These are phyloP conservation scores for Microhierax caerulescens DNA, from an alignment of 2,797 vertebrate species.

Conservation along the genomic window DNA sequence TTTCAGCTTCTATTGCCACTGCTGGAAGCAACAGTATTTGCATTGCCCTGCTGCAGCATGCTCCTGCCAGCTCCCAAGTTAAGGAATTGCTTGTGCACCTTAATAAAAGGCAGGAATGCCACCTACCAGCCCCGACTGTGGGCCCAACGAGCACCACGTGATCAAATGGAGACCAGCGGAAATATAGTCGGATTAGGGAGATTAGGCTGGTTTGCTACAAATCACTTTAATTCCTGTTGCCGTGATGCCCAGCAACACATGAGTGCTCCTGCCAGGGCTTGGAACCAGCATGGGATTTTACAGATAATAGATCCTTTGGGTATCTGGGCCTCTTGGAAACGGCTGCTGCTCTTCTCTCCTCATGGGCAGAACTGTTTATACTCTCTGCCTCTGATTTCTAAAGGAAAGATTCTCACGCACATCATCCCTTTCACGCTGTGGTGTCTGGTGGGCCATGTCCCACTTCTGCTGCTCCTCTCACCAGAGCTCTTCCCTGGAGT, in stretches of 20 bases:
- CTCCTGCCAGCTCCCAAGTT: neutral
- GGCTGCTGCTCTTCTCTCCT: neutral
- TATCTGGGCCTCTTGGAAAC: neutral
- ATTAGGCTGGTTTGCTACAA: neutral
- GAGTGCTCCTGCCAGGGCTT: neutral
- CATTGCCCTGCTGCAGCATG: accelerated
- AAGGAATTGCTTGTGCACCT: neutral
- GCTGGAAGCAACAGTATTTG: neutral
- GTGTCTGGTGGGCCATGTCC: neutral
- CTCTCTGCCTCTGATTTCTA: neutral
- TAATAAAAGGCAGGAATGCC: neutral
- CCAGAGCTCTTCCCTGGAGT: neutral
- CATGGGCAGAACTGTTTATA: neutral
- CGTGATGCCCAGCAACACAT: accelerated
- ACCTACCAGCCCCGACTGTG: neutral
- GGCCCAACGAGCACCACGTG: accelerated
- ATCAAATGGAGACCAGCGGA: neutral
- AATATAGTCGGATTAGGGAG: neutral
- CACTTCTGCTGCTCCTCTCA: neutral
- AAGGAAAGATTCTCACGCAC: neutral
- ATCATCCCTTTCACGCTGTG: neutral
- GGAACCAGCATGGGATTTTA: neutral
- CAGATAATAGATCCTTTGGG: neutral
- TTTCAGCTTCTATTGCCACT: neutral
- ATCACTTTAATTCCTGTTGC: neutral